A percentile compares a stretch with the other conserved stretches of the same genome.
Conservation (phyloP, 2,797 vertebrate species). For the Smutsia gigantea region DNA sequence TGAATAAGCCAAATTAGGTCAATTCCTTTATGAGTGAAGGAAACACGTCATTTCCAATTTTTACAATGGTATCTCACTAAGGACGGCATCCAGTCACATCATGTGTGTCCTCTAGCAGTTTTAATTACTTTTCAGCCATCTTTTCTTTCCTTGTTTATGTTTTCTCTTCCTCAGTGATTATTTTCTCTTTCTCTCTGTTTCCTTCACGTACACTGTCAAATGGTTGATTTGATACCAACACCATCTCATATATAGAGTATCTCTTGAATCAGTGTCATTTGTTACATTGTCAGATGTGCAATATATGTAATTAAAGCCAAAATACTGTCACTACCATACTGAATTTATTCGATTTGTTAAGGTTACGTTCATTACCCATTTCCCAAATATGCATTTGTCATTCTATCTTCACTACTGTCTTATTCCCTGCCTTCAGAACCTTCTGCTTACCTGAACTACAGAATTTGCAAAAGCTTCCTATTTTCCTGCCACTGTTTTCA, state of each 20-base stretch:
- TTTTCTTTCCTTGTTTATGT: not conserved
- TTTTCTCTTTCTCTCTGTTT: not conserved
- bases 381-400: not conserved
- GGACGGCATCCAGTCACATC: not conserved
- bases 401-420: not conserved
- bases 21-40: not conserved
- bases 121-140: not conserved
- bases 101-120: not conserved
- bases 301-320: constrained; percentile 46
- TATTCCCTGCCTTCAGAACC: not conserved
- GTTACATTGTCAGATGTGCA: not conserved
- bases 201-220: not conserved
- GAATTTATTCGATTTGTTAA: not conserved
- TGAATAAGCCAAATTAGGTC: constrained; percentile 12
- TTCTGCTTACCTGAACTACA: not conserved
- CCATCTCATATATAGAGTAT: not conserved
- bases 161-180: not conserved
- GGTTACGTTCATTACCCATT: not conserved
- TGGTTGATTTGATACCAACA: not conserved
- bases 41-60: not conserved
- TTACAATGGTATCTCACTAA: not conserved
- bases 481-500: not conserved
- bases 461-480: not conserved
- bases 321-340: not conserved
- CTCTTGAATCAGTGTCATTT: not conserved